Conservation (phyloP, 2,797 vertebrate genomes). For the Ptychadena robeensis region DNA sequence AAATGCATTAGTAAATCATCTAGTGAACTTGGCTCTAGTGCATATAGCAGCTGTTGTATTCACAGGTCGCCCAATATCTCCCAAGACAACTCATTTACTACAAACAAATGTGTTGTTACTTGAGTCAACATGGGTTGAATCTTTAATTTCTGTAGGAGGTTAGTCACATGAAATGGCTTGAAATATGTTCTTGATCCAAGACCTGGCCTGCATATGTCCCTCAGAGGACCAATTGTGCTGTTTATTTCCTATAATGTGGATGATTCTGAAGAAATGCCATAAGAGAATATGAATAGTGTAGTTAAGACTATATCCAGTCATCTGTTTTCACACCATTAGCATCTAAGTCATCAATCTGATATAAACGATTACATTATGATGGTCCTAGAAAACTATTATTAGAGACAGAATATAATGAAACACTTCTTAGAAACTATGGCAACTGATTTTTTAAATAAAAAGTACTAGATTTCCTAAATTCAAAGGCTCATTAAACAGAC, state of each 20-base stretch:
- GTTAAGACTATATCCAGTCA: not conserved
- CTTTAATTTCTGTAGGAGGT: not conserved
- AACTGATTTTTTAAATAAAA: not conserved
- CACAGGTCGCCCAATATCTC: not conserved
- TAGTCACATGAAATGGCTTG: conserved; percentile 14
- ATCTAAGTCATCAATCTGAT: conserved; percentile 31
- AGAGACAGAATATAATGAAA: not conserved
- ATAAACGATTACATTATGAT: conserved; percentile 24
- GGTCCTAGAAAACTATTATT: not conserved
- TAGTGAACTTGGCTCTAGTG: not conserved
- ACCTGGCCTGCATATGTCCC: not conserved
- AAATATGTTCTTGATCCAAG: conserved; percentile 20
- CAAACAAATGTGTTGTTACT: not conserved
- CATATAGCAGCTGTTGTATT: not conserved
- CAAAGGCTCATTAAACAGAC: not conserved
- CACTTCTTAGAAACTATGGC: not conserved
- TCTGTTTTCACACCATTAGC: conserved; percentile 7
- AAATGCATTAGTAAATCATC: no score
- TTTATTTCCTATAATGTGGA: conserved; percentile 26
- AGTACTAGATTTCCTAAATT: not conserved
- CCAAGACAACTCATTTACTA: conserved; percentile 7
- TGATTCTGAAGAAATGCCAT: conserved; percentile 17
- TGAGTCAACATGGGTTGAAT: not conserved
- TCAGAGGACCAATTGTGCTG: conserved; percentile 38
- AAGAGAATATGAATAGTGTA: conserved; percentile 1